phyloP scores from a whole-genome alignment of 2,888 invertebrate species.

The Criorhina ranunculi region DNA sequence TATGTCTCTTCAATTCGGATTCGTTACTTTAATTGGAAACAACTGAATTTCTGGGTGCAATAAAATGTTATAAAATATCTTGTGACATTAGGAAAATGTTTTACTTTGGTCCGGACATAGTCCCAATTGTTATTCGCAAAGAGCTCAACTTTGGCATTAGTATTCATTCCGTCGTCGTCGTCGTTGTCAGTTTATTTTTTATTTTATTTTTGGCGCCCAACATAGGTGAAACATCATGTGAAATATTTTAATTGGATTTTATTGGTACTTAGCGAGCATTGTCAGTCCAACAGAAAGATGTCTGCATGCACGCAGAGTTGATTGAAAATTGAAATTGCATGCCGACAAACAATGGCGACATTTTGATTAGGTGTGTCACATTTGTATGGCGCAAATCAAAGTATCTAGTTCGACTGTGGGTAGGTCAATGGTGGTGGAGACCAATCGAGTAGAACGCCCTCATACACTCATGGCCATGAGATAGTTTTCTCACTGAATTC shows the following conservation, averaged over 20 bases:
- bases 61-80: constrained; percentile 75
- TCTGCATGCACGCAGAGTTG: constrained; percentile 66
- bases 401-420: constrained; percentile 72
- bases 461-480: constrained; percentile 72
- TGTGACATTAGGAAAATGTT: constrained; percentile 76
- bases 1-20: constrained; percentile 55
- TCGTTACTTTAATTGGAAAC: constrained; percentile 77
- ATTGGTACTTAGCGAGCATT: constrained; percentile 78
- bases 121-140: constrained; percentile 37
- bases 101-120: constrained; percentile 59
- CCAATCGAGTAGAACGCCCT: constrained; percentile 74
- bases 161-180: constrained; percentile 40
- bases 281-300: constrained; percentile 67
- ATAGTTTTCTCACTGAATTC: constrained; percentile 70
- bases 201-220: constrained; percentile 60
- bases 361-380: constrained; percentile 75
- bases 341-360: constrained; percentile 71
- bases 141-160: constrained; percentile 71
- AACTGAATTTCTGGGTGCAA: constrained; percentile 74
- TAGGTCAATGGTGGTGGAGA: constrained; percentile 74
- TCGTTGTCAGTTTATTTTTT: constrained; percentile 18
- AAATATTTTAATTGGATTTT: constrained; percentile 74
- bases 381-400: constrained; percentile 72
- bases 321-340: constrained; percentile 73
- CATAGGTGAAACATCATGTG: constrained; percentile 56